Evolutionary conservation across 2,888 invertebrate species (phyloP).

Genomic region (Rhingia campestris): DNA sequence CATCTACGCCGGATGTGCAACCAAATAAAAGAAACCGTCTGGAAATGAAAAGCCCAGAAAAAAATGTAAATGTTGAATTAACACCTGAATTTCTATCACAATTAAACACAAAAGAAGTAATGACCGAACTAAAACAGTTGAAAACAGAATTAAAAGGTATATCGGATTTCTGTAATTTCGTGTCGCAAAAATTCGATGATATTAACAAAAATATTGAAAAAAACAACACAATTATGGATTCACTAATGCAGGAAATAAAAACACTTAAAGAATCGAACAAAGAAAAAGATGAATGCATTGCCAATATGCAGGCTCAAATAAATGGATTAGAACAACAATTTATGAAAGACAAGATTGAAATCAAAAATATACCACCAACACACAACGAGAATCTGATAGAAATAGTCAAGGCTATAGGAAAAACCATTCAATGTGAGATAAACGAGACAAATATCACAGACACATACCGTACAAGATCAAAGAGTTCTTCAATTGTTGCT

Average conservation of each 20-base stretch:
- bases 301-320: too few relatives aligned
- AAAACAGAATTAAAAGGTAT: constrained; percentile 10
- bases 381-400: constrained; percentile 24
- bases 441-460: constrained; percentile 1
- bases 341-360: too few relatives aligned
- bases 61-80: neutral
- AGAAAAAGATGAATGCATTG: constrained; percentile 10
- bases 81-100: neutral
- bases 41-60: constrained; percentile 4
- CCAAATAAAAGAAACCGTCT: constrained; percentile 8
- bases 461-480: constrained; percentile 1
- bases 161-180: constrained; percentile 9
- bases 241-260: constrained; percentile 2
- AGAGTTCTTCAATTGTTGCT: constrained; percentile 5
- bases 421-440: constrained; percentile 5
- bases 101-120: neutral
- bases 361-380: constrained; percentile 30
- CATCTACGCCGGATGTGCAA: constrained; percentile 7
- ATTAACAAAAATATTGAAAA: constrained; percentile 16
- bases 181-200: constrained; percentile 11
- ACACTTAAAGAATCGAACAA: neutral
- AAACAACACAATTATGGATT: constrained; percentile 12
- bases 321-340: too few relatives aligned
- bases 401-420: constrained; percentile 14
- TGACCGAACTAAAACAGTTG: neutral